Conservation (phyloP, 1,140 invertebrate species). For the Heliconius hewitsoni region DNA sequence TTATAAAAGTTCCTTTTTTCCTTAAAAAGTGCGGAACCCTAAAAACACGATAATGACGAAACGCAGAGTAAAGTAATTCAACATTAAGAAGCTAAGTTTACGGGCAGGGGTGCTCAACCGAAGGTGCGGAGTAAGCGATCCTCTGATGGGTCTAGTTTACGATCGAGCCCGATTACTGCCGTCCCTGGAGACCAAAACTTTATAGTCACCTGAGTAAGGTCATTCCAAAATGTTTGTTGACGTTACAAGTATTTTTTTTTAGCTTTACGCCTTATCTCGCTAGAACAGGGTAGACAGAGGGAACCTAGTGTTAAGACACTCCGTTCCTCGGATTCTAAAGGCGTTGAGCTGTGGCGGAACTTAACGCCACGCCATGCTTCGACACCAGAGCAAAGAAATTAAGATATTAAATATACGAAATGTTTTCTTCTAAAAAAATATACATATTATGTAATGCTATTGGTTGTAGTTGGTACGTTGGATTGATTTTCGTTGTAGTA, state of each 20-base stretch:
- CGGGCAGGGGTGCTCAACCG: constrained; percentile 53
- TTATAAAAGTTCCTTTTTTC: too few relatives aligned
- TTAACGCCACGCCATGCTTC: too few relatives aligned
- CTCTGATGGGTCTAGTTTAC: constrained; percentile 62
- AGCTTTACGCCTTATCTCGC: too few relatives aligned
- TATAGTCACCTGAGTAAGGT: constrained; percentile 74
- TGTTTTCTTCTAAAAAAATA: constrained; percentile 10
- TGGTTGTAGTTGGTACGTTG: constrained; percentile 37
- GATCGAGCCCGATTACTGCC: constrained; percentile 55
- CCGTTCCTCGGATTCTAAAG: too few relatives aligned
- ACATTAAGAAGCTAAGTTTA: constrained; percentile 40
- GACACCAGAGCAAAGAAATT: too few relatives aligned
- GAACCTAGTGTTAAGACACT: too few relatives aligned
- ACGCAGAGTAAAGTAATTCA: not conserved
- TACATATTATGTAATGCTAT: not conserved
- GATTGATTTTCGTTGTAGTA: too few relatives aligned
- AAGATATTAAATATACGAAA: too few relatives aligned
- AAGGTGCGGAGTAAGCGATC: constrained; percentile 57
- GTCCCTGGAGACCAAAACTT: constrained; percentile 52
- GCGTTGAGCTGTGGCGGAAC: too few relatives aligned
- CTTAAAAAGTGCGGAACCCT: too few relatives aligned
- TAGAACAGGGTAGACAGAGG: too few relatives aligned
- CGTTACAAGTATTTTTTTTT: not conserved
- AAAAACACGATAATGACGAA: not conserved
- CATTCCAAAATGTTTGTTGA: constrained; percentile 51